Evolutionary conservation across 2,797 vertebrate genomes (phyloP), one percentile per base, ranked within the genome.

Genomic region (Xenops minutus): DNA sequence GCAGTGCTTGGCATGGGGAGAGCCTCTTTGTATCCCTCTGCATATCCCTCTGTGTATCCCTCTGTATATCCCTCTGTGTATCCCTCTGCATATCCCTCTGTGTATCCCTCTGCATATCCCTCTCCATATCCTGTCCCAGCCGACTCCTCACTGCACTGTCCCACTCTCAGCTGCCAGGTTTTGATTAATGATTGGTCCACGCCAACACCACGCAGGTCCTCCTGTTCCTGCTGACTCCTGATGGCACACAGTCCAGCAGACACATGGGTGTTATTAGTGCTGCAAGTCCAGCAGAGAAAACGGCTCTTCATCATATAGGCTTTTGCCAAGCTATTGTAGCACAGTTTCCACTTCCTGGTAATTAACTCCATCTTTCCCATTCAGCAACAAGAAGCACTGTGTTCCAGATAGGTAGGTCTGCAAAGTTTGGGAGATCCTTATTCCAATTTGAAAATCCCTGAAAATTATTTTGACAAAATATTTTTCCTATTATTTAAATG

Each of bases 131-230:
- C 39, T 39, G 17, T 61, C 71, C 59, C 20, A 21, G 36, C 39
- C 0, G 0, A 4, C 30, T 63, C 22, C 30, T 84, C 43, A 2
- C 61, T 49, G 68, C 73, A 16, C 56, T 0, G 0, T 34, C 85
- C 88, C 2, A 2, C 36, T 63, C 74, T 84, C 1, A 0, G 55
- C 72, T 49, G 56, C 44, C 66, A 54, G 61, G 3, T 36, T 85
- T 61, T 68, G 64, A 61, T 85, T 51, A 36, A 62, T 10, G 76
- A 49, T 52, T 61, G 61, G 63, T 76, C 62, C 44, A 41, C 0
- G 1, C 74, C 48, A 69, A 36, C 46, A 54, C 49, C 27, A 32
- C 0, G 0, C 54, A 36, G 66, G 61, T 89, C 49, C 12, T 71
- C 44, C 68, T 30, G 56, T 68, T 73, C 51, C 66, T 81, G 83